These are phyloP conservation scores for Acomys russatus DNA, from an alignment of 2,797 vertebrate species.

Conservation along the genomic window DNA sequence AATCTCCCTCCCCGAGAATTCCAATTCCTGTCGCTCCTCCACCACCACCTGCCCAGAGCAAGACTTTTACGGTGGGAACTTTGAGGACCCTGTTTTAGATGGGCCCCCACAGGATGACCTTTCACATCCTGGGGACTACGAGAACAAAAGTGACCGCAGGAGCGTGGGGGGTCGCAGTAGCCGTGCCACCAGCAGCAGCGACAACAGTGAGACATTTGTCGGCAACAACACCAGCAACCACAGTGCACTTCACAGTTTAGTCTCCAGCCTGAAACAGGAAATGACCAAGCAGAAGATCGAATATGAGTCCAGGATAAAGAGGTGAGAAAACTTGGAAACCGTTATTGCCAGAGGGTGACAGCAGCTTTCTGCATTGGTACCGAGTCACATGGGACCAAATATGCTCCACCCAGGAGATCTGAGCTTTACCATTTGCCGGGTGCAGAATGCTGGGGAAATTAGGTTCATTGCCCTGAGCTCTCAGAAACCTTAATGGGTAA, in stretches of 20 bases:
- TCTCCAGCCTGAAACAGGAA: slow-evolving; percentile 98
- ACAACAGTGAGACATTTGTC: slow-evolving; percentile 93
- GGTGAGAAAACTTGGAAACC: slow-evolving; percentile 87
- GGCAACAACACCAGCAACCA: slow-evolving; percentile 92
- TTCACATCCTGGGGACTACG: slow-evolving; percentile 87
- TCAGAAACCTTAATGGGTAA: background rate
- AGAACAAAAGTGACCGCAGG: slow-evolving; percentile 90
- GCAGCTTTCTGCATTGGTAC: fast-evolving
- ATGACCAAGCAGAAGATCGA: slow-evolving; percentile 98
- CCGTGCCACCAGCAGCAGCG: slow-evolving; percentile 94
- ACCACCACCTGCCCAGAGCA: slow-evolving; percentile 98
- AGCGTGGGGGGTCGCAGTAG: slow-evolving; percentile 91
- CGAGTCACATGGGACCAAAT: fast-evolving
- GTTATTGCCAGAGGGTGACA: background rate
- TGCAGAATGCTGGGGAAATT: background rate
- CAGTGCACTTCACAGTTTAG: slow-evolving; percentile 97
- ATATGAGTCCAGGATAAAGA: slow-evolving; percentile 97
- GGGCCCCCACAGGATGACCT: slow-evolving; percentile 89
- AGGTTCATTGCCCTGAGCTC: background rate
- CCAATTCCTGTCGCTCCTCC: slow-evolving; percentile 97
- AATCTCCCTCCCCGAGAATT: slow-evolving; percentile 98
- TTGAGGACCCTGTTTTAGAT: slow-evolving; percentile 94
- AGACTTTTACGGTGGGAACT: slow-evolving; percentile 94
- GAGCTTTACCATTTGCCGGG: background rate
- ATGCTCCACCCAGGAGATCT: fast-evolving